Percentiles rank a stretch among this genome's conserved stretches.
Evolutionary conservation across 1,140 invertebrate species (phyloP).

Genomic region (Fopius arisanus): DNA sequence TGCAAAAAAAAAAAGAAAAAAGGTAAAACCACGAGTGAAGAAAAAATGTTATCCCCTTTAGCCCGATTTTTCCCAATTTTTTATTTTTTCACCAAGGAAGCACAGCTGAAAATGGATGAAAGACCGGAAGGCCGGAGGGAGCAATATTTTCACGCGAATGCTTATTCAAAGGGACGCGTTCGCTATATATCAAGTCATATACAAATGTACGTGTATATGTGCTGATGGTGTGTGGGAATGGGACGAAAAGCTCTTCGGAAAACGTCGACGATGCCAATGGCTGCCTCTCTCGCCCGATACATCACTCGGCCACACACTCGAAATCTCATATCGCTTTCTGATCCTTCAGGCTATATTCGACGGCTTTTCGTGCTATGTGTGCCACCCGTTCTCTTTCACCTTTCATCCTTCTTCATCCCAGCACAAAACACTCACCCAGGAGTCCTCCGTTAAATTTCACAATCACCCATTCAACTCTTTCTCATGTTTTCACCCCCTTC

Average conservation of each 20-base stretch:
- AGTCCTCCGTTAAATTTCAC: neutral
- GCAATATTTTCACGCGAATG: constrained; percentile 35
- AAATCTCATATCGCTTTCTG: constrained; percentile 19
- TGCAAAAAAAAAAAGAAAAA: neutral
- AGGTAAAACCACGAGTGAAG: neutral
- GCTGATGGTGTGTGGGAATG: neutral
- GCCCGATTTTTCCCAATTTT: neutral
- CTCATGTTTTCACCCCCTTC: neutral
- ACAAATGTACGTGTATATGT: constrained; percentile 17
- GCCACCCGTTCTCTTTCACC: neutral
- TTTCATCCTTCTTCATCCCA: neutral
- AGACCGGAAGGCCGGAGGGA: constrained; percentile 22
- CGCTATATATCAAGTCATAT: constrained; percentile 42
- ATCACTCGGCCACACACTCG: constrained; percentile 35
- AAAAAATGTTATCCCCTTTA: neutral
- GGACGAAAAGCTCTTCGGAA: constrained; percentile 1
- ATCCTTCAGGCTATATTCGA: neutral
- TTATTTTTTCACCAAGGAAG: neutral
- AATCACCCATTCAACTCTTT: neutral
- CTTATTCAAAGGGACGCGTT: constrained; percentile 38
- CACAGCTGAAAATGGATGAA: constrained; percentile 5
- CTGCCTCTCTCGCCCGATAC: constrained; percentile 35
- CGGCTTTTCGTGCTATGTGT: constrained; percentile 10
- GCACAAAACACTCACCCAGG: neutral
- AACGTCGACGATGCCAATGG: constrained; percentile 32